Base-by-base conservation (phyloP, 2,888 invertebrate species). In the Drosophila cyrtoloma region DNA sequence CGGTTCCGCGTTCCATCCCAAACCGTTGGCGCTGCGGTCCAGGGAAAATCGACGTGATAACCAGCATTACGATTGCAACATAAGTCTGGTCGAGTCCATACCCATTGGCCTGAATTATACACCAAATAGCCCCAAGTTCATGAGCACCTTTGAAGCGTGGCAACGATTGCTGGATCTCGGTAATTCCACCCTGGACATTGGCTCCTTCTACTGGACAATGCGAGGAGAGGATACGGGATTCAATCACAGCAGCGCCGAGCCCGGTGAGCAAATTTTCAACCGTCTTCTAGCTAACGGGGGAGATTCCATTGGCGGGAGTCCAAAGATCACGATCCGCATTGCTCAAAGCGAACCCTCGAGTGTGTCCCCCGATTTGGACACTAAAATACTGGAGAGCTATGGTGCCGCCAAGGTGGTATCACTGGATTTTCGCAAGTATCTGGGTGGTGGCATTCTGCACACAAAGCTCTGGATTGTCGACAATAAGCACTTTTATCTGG, bases 381-480 rank as follows among this genome's bases (percentile, higher is more conserved):
- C 91, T 0, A 63, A 82, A 16, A 28, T 79, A 4, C 62, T 87
- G 0, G 66, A 69, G 14, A 79, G 75, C 57, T 95, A 96, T 96
- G 97, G 97, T 91, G 96, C 97, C 37, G 97, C 97, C 1, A 63
- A 87, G 19, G 81, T 87, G 19, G 91, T 87, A 1, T 63, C 76
- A 12, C 35, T 86, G 2, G 56, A 75, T 5, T 81, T 86, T 19
- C 82, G 90, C 19, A 88, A 89, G 57, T 94, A 98, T 67, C 90
- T 98, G 26, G 97, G 98, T 5, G 95, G 94, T 28, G 99, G 99
- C 4, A 96, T 99, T 26, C 94, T 99, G 52, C 99, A 99, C 92
- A 99, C 99, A 0, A 99, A 99, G 94, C 95, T 99, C 80, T 98
- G 98, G 98, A 95, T 99, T 26, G 95, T 98, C 33, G 99, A 99